A percentile compares a stretch with the other conserved stretches of the same genome.
These are phyloP conservation scores for Beroe ovata DNA, from an alignment of 37 sponge, comb jelly and placozoan genomes.

Conservation along the genomic window DNA sequence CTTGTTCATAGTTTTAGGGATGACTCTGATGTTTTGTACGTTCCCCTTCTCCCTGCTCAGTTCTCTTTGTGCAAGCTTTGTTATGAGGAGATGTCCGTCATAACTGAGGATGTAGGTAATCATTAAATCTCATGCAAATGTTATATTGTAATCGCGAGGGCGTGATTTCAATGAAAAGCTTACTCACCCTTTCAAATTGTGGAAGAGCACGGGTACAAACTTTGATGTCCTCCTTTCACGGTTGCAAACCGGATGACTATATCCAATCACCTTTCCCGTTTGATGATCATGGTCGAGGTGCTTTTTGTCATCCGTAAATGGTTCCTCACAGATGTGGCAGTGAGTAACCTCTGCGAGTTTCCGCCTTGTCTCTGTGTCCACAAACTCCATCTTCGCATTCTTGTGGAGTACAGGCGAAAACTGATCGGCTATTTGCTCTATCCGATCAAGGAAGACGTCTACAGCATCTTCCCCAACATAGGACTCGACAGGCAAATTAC, in stretches of 20 bases:
- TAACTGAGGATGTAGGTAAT: not conserved
- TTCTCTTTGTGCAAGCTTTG: not conserved
- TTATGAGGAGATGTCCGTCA: not conserved
- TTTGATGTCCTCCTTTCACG: not conserved
- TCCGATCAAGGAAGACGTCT: not conserved
- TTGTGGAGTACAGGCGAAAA: not conserved
- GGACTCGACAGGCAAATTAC: not conserved
- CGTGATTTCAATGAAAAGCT: too few species aligned
- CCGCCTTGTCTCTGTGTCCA: too few species aligned
- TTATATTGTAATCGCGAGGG: not conserved
- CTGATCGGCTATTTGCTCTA: not conserved
- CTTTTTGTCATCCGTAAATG: too few species aligned
- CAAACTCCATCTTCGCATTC: not conserved
- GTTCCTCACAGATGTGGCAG: too few species aligned
- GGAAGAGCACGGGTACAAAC: too few species aligned
- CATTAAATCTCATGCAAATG: not conserved
- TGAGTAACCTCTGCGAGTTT: too few species aligned
- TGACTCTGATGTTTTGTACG: not conserved
- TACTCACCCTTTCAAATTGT: conserved; percentile 9
- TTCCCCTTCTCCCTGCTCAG: not conserved
- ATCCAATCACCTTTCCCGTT: not conserved
- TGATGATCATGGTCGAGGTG: not conserved
- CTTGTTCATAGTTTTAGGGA: not conserved
- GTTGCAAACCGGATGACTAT: not conserved
- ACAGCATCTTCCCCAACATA: not conserved